Conservation (phyloP, 1,140 invertebrate species). For the Oscheius sp. region DNA sequence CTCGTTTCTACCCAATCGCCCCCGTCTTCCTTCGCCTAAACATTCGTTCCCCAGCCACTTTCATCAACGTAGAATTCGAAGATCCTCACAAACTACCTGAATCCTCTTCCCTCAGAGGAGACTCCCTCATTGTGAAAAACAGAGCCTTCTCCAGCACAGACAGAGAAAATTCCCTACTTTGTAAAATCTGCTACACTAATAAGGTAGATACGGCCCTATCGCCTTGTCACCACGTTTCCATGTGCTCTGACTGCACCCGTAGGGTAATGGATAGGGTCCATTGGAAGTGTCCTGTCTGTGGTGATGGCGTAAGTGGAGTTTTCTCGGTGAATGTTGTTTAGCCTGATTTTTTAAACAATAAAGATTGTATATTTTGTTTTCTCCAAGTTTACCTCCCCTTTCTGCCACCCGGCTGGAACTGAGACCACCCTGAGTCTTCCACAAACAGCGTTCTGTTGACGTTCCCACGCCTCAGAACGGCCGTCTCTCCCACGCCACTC, state of each 20-base stretch:
- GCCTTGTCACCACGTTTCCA: background rate
- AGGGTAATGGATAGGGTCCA: background rate
- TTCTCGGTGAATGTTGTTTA: background rate
- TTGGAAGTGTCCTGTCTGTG: conserved; percentile 3
- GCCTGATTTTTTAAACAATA: too few relatives aligned
- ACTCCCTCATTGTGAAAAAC: background rate
- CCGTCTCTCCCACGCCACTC: too few relatives aligned
- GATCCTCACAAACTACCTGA: conserved; percentile 1
- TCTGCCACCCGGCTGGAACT: too few relatives aligned
- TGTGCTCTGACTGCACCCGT: background rate
- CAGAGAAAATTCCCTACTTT: background rate
- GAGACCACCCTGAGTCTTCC: too few relatives aligned
- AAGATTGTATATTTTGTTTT: too few relatives aligned
- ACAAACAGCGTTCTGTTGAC: too few relatives aligned
- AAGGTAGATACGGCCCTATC: background rate
- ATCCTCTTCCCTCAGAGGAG: background rate
- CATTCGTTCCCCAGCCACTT: background rate
- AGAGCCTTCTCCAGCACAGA: background rate
- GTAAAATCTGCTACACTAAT: conserved; percentile 2
- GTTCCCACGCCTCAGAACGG: too few relatives aligned
- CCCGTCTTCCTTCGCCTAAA: background rate
- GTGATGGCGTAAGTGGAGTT: background rate
- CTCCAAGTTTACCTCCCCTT: too few relatives aligned
- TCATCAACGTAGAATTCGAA: background rate
- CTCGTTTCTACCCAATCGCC: background rate